Percentiles rank a stretch among this genome's conserved stretches.
Evolutionary conservation across 1,140 invertebrate species (phyloP).

Genomic region (Dryas iulia): DNA sequence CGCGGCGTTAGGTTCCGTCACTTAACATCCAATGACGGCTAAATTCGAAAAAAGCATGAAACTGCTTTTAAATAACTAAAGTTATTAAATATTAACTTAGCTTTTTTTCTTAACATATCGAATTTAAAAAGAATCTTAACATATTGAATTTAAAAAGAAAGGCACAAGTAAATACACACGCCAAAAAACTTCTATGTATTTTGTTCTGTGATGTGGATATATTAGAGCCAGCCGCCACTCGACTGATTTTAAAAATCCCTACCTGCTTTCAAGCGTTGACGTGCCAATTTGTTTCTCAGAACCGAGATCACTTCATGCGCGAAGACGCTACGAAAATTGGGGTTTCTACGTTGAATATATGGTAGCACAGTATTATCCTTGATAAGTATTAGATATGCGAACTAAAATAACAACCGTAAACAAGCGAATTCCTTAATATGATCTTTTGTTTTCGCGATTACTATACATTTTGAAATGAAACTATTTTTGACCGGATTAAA

Average conservation of each 20-base stretch:
- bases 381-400: too few relatives aligned
- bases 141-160: not conserved
- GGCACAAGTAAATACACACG: not conserved
- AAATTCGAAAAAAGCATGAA: too few relatives aligned
- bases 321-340: not conserved
- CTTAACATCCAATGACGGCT: too few relatives aligned
- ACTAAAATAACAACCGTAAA: too few relatives aligned
- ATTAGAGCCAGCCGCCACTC: not conserved
- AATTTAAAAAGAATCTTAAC: not conserved
- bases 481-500: too few relatives aligned
- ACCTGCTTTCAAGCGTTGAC: not conserved
- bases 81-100: too few relatives aligned
- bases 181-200: not conserved
- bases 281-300: not conserved
- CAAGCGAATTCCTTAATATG: too few relatives aligned
- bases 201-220: not conserved
- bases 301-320: not conserved
- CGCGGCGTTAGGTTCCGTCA: too few relatives aligned
- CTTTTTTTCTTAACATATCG: too few relatives aligned
- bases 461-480: too few relatives aligned
- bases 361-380: not conserved
- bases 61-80: too few relatives aligned
- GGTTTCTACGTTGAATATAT: not conserved
- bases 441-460: too few relatives aligned
- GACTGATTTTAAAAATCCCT: not conserved